Evolutionary conservation across 2,113 vertebrate genomes (phyloP), one percentile per base, ranked within the genome.

Genomic region (Felis chaus): DNA sequence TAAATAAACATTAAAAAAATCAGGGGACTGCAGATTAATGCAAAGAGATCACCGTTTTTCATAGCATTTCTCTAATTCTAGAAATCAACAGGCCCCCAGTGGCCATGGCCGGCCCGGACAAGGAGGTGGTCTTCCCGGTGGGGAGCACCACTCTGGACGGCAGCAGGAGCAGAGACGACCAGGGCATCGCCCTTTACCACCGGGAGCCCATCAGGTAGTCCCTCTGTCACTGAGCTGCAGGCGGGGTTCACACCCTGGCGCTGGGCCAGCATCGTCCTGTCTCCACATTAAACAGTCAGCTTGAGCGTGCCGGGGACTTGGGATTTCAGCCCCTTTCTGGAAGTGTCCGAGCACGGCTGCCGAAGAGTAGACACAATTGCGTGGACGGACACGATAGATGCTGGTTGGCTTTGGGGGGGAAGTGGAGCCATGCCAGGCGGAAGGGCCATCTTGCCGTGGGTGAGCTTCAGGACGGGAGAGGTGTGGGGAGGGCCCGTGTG

Each of bases 191-290:
- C 87, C 98, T 98, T 96, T 99, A 99, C 98, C 98, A 95, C 36
- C 99, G 99, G 99, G 99, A 99, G 94, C 98, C 98, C 19, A 79
- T 99, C 97, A 99, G 99, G 99, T 99, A 99, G 97, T 25, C 71
- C 3, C 1, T 21, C 41, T 63, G 0, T 5, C 25, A 11, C 55
- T 0, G 3, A 27, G 61, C 41, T 45, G 45, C 45, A 45, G 3
- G 7, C 21, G 3, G 73, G 21, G 23, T 31, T 55, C 53, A 21
- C 1, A 0, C 48, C 5, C 4, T 29, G 8, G 10, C n/a, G 1
- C 16, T 63, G n/a, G 7, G 74, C 50, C 45, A 3, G 0, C 13
- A 5, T 11, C 2, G 3, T 7, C 33, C 1, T 2, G 76, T 76
- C 69, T 39, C 14, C 15, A 4, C 0, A 48, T n/a, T 9, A n/a